Evolutionary conservation across 1,140 invertebrate genomes (phyloP).

Genomic region (Cydia splendana): DNA sequence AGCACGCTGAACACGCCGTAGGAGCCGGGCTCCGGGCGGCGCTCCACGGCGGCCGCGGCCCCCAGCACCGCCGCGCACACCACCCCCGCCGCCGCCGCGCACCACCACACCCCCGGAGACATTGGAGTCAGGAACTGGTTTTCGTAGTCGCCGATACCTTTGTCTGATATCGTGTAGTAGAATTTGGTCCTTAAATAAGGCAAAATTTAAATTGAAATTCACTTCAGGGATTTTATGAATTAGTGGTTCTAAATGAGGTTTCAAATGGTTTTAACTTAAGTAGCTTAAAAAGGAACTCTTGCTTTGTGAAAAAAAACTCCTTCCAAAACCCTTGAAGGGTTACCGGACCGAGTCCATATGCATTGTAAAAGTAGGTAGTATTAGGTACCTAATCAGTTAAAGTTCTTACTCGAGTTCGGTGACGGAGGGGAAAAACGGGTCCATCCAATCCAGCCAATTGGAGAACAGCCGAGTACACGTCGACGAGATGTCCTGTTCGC

Average conservation of each 20-base stretch:
- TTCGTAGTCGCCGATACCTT: conserved; percentile 67
- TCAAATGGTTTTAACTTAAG: no score
- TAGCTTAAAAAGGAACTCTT: no score
- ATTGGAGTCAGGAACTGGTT: conserved; percentile 67
- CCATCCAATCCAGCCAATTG: conserved; percentile 67
- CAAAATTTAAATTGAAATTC: no score
- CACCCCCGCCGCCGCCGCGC: conserved; percentile 41
- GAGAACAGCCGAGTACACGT: conserved; percentile 65
- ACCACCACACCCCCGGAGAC: conserved; percentile 60
- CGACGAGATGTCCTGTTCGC: conserved; percentile 64
- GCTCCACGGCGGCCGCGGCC: conserved; percentile 50
- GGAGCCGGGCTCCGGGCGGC: conserved; percentile 44
- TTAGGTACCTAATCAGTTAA: conserved; percentile 13
- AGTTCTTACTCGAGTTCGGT: conserved; percentile 57
- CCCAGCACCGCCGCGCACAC: conserved; percentile 51
- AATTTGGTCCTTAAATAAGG: conserved; percentile 59
- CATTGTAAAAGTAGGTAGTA: conserved; percentile 7
- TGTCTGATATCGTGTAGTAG: conserved; percentile 64
- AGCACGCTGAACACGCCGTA: conserved; percentile 61
- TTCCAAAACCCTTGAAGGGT: not conserved
- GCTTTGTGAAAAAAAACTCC: not conserved
- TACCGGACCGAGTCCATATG: not conserved
- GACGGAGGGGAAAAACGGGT: conserved; percentile 59
- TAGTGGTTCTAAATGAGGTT: no score
- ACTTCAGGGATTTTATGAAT: no score